Percentiles rank a stretch among this genome's conserved stretches.
These are phyloP conservation scores for Pteronotus mesoamericanus DNA, from an alignment of 2,797 vertebrate genomes.

Conservation along the genomic window DNA sequence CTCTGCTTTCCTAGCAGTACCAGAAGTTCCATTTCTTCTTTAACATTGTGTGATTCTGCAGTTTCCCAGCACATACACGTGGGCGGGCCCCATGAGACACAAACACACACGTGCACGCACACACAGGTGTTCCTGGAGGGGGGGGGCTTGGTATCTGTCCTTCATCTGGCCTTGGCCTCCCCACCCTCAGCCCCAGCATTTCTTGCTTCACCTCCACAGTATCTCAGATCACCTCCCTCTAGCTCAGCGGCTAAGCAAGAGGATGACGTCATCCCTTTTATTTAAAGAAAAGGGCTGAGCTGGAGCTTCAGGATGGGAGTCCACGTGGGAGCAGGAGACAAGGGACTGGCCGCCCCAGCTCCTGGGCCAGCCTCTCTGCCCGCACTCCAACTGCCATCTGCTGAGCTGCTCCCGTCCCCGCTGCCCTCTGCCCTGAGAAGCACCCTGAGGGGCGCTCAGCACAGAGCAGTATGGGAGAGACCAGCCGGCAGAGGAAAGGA, in stretches of 20 bases:
- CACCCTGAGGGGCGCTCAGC: background rate
- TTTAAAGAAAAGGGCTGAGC: conserved; percentile 73
- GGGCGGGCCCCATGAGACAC: background rate
- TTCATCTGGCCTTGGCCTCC: background rate
- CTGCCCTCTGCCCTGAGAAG: background rate
- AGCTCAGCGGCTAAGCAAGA: conserved; percentile 47
- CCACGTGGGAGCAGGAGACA: conserved; percentile 24
- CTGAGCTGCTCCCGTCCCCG: background rate
- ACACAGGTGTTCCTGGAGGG: background rate
- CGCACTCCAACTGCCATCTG: background rate
- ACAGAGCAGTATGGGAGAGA: background rate
- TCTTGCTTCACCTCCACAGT: background rate
- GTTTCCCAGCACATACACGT: background rate
- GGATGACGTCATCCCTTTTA: conserved; percentile 75
- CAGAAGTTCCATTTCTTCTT: background rate
- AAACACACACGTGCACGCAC: background rate
- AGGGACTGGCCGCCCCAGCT: background rate
- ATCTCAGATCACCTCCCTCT: conserved; percentile 56
- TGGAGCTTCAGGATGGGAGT: conserved; percentile 48
- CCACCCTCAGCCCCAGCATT: background rate
- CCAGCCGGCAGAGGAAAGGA: background rate
- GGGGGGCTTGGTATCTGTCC: background rate
- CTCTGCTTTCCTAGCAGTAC: background rate
- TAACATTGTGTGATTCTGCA: background rate
- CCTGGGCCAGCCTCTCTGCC: background rate